These are phyloP conservation scores for Lordiphosa clarofinis DNA, from an alignment of 1,140 invertebrate genomes.

Conservation along the genomic window DNA sequence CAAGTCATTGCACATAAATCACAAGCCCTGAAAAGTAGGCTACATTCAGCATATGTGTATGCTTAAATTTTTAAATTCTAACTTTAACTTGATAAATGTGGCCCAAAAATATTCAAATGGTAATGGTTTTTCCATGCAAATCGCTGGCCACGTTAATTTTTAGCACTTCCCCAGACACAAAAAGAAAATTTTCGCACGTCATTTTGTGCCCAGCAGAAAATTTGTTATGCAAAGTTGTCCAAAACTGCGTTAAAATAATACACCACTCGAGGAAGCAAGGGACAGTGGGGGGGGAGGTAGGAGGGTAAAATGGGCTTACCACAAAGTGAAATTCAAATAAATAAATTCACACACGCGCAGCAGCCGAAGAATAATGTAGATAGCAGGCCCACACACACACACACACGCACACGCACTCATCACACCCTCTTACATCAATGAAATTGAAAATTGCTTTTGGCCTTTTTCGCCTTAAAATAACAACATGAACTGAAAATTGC, in stretches of 20 bases:
- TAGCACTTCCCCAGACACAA: slow-evolving; percentile 50
- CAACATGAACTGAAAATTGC: slow-evolving; percentile 1
- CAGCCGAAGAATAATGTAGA: slow-evolving; percentile 20
- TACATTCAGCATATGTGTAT: neutral
- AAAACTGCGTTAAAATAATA: slow-evolving; percentile 59
- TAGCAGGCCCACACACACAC: slow-evolving; percentile 14
- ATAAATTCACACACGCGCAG: slow-evolving; percentile 61
- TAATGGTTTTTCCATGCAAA: slow-evolving; percentile 62
- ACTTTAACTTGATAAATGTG: too few relatives aligned
- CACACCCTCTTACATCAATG: slow-evolving; percentile 35
- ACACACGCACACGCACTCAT: slow-evolving; percentile 15
- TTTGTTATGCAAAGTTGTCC: slow-evolving; percentile 69
- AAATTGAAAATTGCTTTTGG: slow-evolving; percentile 55
- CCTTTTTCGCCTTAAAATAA: slow-evolving; percentile 7
- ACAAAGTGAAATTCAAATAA: slow-evolving; percentile 75
- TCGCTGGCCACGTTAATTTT: slow-evolving; percentile 56
- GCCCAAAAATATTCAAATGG: too few relatives aligned
- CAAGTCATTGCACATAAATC: slow-evolving; percentile 52
- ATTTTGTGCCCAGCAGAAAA: slow-evolving; percentile 46
- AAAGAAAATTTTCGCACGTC: slow-evolving; percentile 54
- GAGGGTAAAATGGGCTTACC: slow-evolving; percentile 29
- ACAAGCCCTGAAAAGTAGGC: slow-evolving; percentile 15
- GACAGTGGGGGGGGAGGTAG: neutral
- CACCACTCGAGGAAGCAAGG: neutral
- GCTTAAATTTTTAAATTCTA: too few relatives aligned